Percentiles rank a stretch among this genome's conserved stretches.
These are phyloP conservation scores for Anagyrus pseudococci DNA, from an alignment of 2,888 invertebrate species.

Conservation along the genomic window DNA sequence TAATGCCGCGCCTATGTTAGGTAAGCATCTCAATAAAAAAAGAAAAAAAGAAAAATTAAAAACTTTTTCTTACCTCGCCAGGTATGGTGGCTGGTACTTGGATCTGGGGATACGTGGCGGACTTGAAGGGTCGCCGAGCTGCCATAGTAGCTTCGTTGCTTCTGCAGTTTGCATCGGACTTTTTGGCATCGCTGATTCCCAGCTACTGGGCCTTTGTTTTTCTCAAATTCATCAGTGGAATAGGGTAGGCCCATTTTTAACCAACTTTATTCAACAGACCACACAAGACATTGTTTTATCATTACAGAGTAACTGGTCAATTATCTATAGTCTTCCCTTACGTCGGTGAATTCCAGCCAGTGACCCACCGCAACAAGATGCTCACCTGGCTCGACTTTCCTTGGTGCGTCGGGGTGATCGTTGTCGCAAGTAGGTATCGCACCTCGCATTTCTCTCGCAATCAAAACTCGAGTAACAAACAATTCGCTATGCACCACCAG, in stretches of 20 bases:
- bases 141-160: slow-evolving; percentile 71
- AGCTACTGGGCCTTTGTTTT: slow-evolving; percentile 68
- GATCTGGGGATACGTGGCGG: slow-evolving; percentile 76
- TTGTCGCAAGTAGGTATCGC: slow-evolving; percentile 69
- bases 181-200: slow-evolving; percentile 67
- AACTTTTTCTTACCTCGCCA: slow-evolving; percentile 49
- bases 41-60: not conserved
- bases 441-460: too few relatives aligned
- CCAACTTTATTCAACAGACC: too few relatives aligned
- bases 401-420: slow-evolving; percentile 78
- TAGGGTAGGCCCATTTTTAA: too few relatives aligned
- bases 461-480: not conserved
- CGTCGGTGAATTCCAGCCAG: slow-evolving; percentile 80
- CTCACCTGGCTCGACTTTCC: slow-evolving; percentile 84
- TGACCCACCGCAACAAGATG: slow-evolving; percentile 77
- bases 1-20: slow-evolving; percentile 79
- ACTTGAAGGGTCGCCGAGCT: slow-evolving; percentile 70
- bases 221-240: slow-evolving; percentile 72
- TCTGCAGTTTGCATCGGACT: slow-evolving; percentile 67
- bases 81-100: slow-evolving; percentile 75
- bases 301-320: slow-evolving; percentile 75
- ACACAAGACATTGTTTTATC: too few relatives aligned
- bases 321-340: slow-evolving; percentile 82
- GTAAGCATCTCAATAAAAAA: slow-evolving; percentile 57
- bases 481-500: slow-evolving; percentile 57